phyloP scores from a whole-genome alignment of 2,113 vertebrate genomes.

The Corythaeola cristata region DNA sequence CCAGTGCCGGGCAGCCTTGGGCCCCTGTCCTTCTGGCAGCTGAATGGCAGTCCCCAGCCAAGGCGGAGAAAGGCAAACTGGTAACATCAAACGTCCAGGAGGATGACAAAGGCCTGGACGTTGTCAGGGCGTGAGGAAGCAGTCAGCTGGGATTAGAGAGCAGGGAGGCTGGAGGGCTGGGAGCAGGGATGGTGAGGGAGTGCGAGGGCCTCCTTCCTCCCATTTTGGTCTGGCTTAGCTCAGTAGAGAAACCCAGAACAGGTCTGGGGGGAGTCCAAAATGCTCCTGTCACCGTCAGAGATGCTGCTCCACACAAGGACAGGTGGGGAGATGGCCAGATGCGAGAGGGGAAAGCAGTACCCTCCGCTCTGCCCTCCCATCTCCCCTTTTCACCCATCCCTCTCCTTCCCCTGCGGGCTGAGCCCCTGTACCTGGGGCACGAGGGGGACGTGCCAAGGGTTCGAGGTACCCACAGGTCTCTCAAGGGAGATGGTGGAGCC shows the following conservation, averaged over 20 bases:
- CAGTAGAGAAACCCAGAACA: background rate
- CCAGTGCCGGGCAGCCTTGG: background rate
- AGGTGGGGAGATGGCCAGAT: background rate
- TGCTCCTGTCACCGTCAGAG: background rate
- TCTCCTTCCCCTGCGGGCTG: background rate
- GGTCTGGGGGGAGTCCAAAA: fast-evolving
- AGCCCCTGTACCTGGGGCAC: background rate
- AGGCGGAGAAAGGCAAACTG: slow-evolving; percentile 6
- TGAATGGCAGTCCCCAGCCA: slow-evolving; percentile 16
- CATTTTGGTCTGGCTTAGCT: background rate
- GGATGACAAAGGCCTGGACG: background rate
- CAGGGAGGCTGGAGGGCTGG: background rate
- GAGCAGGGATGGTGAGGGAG: background rate
- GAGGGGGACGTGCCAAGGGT: fast-evolving
- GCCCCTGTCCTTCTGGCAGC: slow-evolving; percentile 4
- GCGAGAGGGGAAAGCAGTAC: background rate
- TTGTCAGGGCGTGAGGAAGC: background rate
- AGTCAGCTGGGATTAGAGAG: background rate
- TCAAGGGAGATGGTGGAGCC: background rate
- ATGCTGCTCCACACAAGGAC: background rate
- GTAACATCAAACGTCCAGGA: background rate
- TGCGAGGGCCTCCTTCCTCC: background rate
- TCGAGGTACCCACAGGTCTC: background rate
- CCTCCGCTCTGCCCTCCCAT: background rate
- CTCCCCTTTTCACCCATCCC: background rate